Conservation (phyloP, 2,888 invertebrate species). For the Pandemis heparana region DNA sequence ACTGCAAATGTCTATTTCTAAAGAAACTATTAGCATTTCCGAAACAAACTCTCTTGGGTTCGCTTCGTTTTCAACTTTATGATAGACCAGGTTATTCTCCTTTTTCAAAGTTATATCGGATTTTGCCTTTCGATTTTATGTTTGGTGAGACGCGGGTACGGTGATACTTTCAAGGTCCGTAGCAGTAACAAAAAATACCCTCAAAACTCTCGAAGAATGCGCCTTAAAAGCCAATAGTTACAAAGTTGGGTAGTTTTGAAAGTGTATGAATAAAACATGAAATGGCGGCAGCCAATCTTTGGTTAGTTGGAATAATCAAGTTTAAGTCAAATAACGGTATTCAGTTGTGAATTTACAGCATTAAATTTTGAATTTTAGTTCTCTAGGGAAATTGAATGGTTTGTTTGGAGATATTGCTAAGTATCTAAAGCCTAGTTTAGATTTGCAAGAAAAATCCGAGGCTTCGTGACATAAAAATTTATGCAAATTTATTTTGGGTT, state of each 20-base stretch:
- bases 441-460: no score
- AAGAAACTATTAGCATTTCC: no score
- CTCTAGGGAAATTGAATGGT: neutral
- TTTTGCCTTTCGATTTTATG: neutral
- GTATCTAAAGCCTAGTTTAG: no score
- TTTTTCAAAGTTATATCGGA: no score
- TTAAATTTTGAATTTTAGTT: neutral
- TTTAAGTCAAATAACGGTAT: slow-evolving; percentile 19
- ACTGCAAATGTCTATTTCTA: no score
- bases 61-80: no score
- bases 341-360: neutral
- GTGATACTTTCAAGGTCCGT: neutral
- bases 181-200: neutral
- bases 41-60: no score
- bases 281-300: slow-evolving; percentile 1
- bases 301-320: neutral
- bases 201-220: neutral
- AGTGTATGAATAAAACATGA: slow-evolving; percentile 21
- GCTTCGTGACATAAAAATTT: no score
- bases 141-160: neutral
- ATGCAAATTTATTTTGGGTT: no score
- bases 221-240: neutral
- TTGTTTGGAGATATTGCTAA: no score
- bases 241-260: neutral
- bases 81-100: no score